Conservation (phyloP, 2,888 invertebrate species). For the Crioceris asparagi region DNA sequence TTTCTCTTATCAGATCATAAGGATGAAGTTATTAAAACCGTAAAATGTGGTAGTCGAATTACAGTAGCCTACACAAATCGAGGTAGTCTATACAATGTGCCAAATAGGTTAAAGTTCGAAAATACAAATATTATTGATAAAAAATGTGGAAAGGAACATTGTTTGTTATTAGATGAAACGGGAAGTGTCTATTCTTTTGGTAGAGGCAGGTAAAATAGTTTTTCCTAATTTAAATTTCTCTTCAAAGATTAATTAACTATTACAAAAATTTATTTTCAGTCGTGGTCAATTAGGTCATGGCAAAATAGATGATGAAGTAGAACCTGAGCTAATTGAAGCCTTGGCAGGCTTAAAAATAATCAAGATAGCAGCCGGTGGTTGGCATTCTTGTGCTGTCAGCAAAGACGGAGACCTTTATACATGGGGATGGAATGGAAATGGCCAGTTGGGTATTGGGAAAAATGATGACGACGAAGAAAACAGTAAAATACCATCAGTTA, state of each 20-base stretch:
- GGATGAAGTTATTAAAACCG: conserved; percentile 33
- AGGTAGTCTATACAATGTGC: conserved; percentile 52
- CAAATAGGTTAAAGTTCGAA: conserved; percentile 46
- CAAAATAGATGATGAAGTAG: conserved; percentile 49
- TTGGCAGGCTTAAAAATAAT: conserved; percentile 64
- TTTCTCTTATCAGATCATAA: conserved; percentile 13
- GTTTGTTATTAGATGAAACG: conserved; percentile 52
- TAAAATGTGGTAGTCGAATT: conserved; percentile 40
- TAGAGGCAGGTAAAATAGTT: conserved; percentile 62
- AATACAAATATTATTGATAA: conserved; percentile 51
- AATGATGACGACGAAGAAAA: conserved; percentile 25
- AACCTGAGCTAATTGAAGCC: conserved; percentile 58
- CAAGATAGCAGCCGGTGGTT: conserved; percentile 69
- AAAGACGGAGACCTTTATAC: conserved; percentile 71
- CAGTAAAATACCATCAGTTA: conserved; percentile 32
- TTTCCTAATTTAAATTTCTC: not conserved
- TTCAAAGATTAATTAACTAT: not conserved
- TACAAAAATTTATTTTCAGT: conserved; percentile 39
- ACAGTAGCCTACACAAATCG: conserved; percentile 38
- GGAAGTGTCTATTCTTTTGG: conserved; percentile 78
- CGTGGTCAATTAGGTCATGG: conserved; percentile 81
- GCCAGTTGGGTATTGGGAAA: conserved; percentile 61
- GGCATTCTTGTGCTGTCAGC: conserved; percentile 76
- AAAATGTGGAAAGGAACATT: conserved; percentile 74
- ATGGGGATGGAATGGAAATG: conserved; percentile 88